Evolutionary conservation across 2,113 vertebrate genomes (phyloP).

Genomic region (Cathartes aura): DNA sequence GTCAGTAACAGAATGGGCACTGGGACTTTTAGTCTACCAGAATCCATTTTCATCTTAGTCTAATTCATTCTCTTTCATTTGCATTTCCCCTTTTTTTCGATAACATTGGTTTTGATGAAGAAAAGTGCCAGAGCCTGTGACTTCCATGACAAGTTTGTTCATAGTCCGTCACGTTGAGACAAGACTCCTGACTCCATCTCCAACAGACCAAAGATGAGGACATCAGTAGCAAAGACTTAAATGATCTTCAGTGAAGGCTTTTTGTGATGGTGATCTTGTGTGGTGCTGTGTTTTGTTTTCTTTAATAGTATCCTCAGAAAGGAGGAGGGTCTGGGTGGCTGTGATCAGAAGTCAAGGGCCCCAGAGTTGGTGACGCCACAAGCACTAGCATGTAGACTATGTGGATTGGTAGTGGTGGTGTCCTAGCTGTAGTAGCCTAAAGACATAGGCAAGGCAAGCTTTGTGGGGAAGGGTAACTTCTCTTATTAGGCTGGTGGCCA

Average conservation of each 20-base stretch:
- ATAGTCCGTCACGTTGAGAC: not conserved
- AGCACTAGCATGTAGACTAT: not conserved
- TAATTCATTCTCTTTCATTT: constrained; percentile 9
- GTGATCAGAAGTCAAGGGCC: not conserved
- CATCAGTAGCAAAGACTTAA: not conserved
- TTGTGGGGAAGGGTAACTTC: not conserved
- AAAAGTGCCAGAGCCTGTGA: not conserved
- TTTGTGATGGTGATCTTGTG: not conserved
- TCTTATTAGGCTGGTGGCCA: not conserved
- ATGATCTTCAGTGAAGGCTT: not conserved
- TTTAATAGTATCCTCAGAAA: not conserved
- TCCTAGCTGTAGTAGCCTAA: not conserved
- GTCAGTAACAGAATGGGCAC: not conserved
- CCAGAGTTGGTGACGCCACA: not conserved
- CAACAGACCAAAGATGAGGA: not conserved
- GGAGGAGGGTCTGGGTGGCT: not conserved
- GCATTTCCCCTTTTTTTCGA: not conserved
- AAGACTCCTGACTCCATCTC: not conserved
- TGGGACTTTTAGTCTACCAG: not conserved
- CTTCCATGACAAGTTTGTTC: not conserved
- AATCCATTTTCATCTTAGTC: not conserved
- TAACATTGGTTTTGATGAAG: constrained; percentile 4
- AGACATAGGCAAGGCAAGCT: not conserved
- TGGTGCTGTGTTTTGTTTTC: not conserved
- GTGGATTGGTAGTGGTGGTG: not conserved